Conservation (phyloP, 1,140 invertebrate species). For the Scaptomyza pallida region DNA sequence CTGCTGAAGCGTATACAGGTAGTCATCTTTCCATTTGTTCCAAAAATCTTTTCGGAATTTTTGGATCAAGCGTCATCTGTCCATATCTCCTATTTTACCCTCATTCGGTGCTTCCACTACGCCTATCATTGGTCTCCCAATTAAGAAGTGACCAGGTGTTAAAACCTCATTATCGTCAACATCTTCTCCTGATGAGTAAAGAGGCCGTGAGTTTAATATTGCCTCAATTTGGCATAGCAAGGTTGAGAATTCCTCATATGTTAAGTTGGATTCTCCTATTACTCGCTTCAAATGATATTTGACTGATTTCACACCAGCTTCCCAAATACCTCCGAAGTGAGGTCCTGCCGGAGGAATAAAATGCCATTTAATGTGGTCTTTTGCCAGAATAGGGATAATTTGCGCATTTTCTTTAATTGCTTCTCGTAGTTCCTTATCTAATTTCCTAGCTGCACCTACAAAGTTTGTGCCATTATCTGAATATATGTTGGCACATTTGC, state of each 20-base stretch:
- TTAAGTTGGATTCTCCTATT: too few species aligned
- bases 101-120: too few species aligned
- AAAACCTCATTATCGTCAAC: too few species aligned
- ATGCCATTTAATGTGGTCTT: not conserved
- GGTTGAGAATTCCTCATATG: too few species aligned
- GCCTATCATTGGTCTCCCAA: not conserved
- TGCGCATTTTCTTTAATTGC: not conserved
- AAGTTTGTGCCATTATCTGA: not conserved
- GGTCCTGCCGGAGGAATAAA: not conserved
- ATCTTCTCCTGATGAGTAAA: too few species aligned
- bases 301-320: not conserved
- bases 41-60: too few species aligned
- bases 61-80: too few species aligned
- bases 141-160: not conserved
- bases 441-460: slow-evolving; percentile 1
- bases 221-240: too few species aligned
- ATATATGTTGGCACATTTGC: not conserved
- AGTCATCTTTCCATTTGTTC: too few species aligned
- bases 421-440: not conserved
- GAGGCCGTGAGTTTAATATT: too few species aligned
- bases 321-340: not conserved
- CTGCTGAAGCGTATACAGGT: too few species aligned
- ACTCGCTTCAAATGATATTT: not conserved
- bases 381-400: not conserved
- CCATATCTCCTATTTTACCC: too few species aligned